Percentiles rank a stretch among this genome's conserved stretches.
These are phyloP conservation scores for Gobiocypris rarus DNA, from an alignment of 2,113 vertebrate genomes.

Conservation along the genomic window DNA sequence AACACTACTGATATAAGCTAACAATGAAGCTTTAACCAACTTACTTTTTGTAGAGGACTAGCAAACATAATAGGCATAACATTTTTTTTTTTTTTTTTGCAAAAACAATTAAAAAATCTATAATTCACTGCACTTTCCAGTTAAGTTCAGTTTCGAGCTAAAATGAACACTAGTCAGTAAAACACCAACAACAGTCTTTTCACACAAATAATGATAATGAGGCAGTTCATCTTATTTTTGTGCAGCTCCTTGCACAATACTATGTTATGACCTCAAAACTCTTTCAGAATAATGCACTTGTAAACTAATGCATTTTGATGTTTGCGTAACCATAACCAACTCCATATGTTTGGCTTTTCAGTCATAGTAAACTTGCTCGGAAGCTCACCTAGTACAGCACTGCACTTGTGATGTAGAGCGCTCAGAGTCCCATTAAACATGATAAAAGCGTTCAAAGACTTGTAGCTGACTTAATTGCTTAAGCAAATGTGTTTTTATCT, in stretches of 20 bases:
- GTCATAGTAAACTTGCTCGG: not conserved
- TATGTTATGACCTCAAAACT: not conserved
- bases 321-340: too few species aligned
- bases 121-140: not conserved
- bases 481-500: too few species aligned
- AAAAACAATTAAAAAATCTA: too few species aligned
- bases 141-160: too few species aligned
- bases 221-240: too few species aligned
- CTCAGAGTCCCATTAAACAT: too few species aligned
- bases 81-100: too few species aligned
- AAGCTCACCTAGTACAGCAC: not conserved
- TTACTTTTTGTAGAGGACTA: not conserved
- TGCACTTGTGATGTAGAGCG: not conserved
- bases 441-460: not conserved
- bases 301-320: too few species aligned
- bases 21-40: not conserved
- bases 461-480: too few species aligned
- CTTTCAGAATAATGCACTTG: too few species aligned
- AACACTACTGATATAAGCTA: conserved; percentile 20
- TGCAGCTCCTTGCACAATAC: not conserved
- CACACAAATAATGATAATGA: not conserved
- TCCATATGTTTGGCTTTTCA: too few species aligned
- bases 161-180: not conserved
- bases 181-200: not conserved
- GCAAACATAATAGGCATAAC: not conserved